Conservation (phyloP, 1,140 invertebrate genomes). For the Drosophila kurseongensis region DNA sequence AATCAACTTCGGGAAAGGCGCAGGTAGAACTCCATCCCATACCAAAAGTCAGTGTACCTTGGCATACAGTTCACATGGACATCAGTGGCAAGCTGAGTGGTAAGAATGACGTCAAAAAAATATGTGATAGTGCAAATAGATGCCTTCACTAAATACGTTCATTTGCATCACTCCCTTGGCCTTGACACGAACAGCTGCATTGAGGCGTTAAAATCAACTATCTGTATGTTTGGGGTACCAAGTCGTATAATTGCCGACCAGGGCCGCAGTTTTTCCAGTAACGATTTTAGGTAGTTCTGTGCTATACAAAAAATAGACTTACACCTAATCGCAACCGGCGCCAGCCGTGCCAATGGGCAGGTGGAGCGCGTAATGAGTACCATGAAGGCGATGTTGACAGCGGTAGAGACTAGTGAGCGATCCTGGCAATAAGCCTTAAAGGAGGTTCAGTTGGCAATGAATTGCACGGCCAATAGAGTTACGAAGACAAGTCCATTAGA, state of each 20-base stretch:
- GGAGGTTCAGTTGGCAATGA: background rate
- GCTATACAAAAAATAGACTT: constrained; percentile 16
- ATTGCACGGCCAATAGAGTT: background rate
- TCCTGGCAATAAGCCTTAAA: background rate
- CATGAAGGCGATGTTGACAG: background rate
- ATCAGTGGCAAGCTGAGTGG: constrained; percentile 11
- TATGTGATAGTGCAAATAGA: constrained; percentile 11
- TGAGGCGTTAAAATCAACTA: constrained; percentile 11
- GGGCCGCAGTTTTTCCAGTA: constrained; percentile 7
- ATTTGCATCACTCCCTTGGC: background rate
- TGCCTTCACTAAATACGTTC: constrained; percentile 4
- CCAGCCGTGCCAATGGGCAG: background rate
- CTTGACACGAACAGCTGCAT: constrained; percentile 2
- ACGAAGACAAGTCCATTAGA: background rate
- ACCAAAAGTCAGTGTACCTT: constrained; percentile 11
- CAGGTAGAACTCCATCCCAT: constrained; percentile 15
- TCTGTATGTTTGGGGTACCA: constrained; percentile 13
- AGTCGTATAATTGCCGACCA: constrained; percentile 7
- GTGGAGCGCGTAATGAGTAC: constrained; percentile 2
- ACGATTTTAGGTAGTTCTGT: constrained; percentile 9
- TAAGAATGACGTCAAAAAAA: background rate
- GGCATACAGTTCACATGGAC: constrained; percentile 14
- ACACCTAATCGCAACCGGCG: constrained; percentile 7
- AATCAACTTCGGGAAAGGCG: constrained; percentile 3
- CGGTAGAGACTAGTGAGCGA: background rate